These are phyloP conservation scores for Cephus pulcher DNA, from an alignment of 2,888 invertebrate species.

Conservation along the genomic window DNA sequence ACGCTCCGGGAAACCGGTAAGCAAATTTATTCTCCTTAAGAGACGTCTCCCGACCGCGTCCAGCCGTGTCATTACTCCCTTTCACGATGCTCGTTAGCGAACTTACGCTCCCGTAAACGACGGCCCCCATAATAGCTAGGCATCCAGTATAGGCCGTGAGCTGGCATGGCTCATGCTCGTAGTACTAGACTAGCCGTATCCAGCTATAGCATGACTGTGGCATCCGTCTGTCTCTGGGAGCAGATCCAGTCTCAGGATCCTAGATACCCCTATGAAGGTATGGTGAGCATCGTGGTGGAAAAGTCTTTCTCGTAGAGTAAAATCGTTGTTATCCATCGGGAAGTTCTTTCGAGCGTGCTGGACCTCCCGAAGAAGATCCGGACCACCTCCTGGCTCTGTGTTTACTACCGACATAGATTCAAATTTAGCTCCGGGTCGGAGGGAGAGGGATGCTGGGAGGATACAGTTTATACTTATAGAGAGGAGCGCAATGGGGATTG, in stretches of 20 bases:
- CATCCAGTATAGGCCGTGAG: background rate
- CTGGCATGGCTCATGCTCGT: background rate
- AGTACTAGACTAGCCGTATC: background rate
- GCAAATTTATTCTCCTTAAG: constrained; percentile 54
- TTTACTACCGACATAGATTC: constrained; percentile 39
- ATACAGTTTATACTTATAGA: background rate
- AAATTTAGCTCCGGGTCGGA: constrained; percentile 34
- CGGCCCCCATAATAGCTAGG: constrained; percentile 1
- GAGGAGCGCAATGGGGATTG: background rate
- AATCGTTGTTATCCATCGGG: background rate
- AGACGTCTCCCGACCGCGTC: constrained; percentile 53
- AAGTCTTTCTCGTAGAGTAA: background rate
- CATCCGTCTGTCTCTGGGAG: background rate
- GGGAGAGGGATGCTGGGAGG: background rate
- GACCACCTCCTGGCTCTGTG: constrained; percentile 1
- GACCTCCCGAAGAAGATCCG: background rate
- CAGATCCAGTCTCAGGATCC: background rate
- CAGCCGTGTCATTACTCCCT: constrained; percentile 60
- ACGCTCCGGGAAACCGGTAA: constrained; percentile 51
- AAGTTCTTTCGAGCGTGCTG: background rate
- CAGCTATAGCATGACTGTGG: background rate
- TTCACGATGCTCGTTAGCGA: constrained; percentile 57
- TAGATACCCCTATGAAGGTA: background rate
- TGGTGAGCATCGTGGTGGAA: background rate
- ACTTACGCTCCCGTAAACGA: constrained; percentile 9